Evolutionary conservation across 2,113 vertebrate genomes (phyloP), one percentile per base, ranked within the genome.

Genomic region (Osmerus eperlanus): DNA sequence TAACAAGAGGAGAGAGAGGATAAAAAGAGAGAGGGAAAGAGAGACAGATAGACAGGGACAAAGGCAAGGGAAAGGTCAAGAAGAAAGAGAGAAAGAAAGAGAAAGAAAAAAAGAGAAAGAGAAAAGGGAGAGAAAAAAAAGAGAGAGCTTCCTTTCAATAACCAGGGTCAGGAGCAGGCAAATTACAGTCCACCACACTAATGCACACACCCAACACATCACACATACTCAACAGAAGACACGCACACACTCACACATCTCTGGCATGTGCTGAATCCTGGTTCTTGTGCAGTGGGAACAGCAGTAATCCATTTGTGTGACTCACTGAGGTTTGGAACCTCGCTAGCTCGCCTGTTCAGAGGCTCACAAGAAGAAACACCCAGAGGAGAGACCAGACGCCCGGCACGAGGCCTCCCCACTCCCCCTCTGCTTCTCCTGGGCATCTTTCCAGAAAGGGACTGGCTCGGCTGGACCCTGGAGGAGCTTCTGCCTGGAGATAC

Each of bases 391-490:
- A 86, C 79, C 15, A 70, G 87, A 89, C 84, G 87, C 81, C 87
- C 87, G 86, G 75, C 89, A 87, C 86, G 86, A 87, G 89, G 79
- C 87, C 81, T 72, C 3, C 68, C 81, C 70, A 29, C 85, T 78
- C 86, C 83, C 77, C 84, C 73, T 54, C 23, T 82, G 77, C 78
- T 61, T 84, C 77, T 78, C 73, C 84, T 84, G 86, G 83, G 87
- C 87, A 86, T 67, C 68, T 62, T 65, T 85, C 89, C 87, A 89
- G 84, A 82, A 78, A 82, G 76, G 74, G 86, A 89, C 87, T 80
- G 63, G 75, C 83, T 82, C 76, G 78, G 82, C 78, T 80, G 83
- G 86, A 88, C 83, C 77, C 78, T 78, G 67, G 74, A 81, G 81
- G 79, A 81, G 81, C 67, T 16, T 23, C 77, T 81, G 78, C 70